These are phyloP conservation scores for Otis tarda DNA, from an alignment of 2,113 vertebrate genomes.

Conservation along the genomic window DNA sequence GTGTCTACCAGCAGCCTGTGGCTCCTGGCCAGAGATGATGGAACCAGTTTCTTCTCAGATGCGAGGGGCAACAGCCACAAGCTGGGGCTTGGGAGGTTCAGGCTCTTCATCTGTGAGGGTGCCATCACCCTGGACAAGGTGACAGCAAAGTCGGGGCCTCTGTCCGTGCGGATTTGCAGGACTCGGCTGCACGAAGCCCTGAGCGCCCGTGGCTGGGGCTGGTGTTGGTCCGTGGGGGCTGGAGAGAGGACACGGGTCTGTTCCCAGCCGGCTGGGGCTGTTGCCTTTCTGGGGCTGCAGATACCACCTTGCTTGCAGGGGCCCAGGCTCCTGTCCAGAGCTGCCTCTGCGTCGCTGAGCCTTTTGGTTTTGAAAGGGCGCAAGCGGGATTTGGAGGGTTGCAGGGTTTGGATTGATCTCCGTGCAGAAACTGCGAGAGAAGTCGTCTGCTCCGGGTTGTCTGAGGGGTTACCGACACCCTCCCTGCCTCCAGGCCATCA, in stretches of 20 bases:
- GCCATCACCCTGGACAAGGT: neutral
- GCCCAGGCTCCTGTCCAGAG: neutral
- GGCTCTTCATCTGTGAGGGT: accelerated
- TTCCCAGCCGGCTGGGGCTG: neutral
- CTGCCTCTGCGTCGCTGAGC: neutral
- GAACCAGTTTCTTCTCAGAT: neutral
- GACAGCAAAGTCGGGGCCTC: neutral
- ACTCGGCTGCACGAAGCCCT: neutral
- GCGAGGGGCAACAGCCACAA: neutral
- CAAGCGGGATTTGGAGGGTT: neutral
- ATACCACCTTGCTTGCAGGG: neutral
- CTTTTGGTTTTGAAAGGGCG: neutral
- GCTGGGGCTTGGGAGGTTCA: neutral
- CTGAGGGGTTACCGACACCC: accelerated
- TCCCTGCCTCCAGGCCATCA: accelerated
- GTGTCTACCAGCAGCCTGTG: neutral
- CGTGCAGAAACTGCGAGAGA: neutral
- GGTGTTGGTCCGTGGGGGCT: neutral
- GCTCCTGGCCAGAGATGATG: neutral
- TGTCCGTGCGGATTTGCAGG: neutral
- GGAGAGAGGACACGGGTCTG: accelerated
- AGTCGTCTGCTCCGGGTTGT: accelerated
- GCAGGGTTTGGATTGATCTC: neutral
- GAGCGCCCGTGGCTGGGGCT: accelerated
- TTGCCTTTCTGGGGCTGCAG: neutral